Conservation (phyloP, 1,140 invertebrate genomes). For the Bombus difficillimus region DNA sequence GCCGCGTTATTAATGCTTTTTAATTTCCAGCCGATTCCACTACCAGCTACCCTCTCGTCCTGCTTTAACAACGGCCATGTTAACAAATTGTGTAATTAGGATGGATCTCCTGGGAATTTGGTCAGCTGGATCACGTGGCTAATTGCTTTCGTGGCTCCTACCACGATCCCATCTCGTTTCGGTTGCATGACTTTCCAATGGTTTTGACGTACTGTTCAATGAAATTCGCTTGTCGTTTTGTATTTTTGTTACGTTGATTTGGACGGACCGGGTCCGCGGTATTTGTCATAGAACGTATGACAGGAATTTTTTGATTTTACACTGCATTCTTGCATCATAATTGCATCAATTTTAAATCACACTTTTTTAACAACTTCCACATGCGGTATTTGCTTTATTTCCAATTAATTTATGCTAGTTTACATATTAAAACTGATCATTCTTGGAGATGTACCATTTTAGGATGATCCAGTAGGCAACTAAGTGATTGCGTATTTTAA, state of each 20-base stretch:
- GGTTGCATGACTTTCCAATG: not conserved
- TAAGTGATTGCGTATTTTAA: no score
- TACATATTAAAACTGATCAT: no score
- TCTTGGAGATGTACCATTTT: no score
- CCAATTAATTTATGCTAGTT: not conserved
- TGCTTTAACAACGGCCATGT: constrained; percentile 62
- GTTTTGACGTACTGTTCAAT: not conserved
- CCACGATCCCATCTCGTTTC: not conserved
- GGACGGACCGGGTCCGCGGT: no score
- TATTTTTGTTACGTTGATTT: not conserved
- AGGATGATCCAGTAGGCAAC: no score
- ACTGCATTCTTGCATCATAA: no score
- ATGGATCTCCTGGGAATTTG: constrained; percentile 47
- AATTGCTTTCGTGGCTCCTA: constrained; percentile 35
- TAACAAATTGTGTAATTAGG: constrained; percentile 78
- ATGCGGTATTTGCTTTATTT: no score
- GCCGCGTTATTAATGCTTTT: constrained; percentile 76
- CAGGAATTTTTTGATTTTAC: no score
- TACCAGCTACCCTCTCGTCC: constrained; percentile 17
- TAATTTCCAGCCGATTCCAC: constrained; percentile 72
- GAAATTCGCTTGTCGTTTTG: not conserved
- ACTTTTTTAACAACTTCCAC: no score
- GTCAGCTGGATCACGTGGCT: constrained; percentile 20
- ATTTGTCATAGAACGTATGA: no score
- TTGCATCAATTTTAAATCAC: no score